These are phyloP conservation scores for Linurgus olivaceus DNA, from an alignment of 2,797 vertebrate species.

Conservation along the genomic window DNA sequence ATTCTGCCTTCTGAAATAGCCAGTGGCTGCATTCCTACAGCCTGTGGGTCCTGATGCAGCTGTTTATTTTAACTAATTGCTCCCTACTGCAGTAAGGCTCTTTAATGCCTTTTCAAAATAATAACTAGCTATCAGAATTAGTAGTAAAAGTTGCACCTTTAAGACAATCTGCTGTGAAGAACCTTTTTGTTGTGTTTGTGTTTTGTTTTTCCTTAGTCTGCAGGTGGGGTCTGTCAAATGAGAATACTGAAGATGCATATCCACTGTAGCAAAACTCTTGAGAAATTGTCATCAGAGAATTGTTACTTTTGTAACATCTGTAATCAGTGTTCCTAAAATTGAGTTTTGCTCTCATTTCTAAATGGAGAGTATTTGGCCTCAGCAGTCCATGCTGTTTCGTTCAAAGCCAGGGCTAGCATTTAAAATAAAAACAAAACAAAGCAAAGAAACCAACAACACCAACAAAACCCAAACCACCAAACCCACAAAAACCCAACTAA, in stretches of 20 bases:
- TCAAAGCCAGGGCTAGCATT: not conserved
- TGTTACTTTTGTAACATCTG: not conserved
- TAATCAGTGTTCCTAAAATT: not conserved
- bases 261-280: not conserved
- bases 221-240: not conserved
- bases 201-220: not conserved
- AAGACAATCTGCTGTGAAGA: not conserved
- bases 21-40: rapidly evolving
- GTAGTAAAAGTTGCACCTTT: not conserved
- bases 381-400: not conserved
- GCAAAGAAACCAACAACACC: not conserved
- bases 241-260: not conserved
- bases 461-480: not conserved
- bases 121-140: not conserved
- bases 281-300: not conserved
- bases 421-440: not conserved
- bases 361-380: not conserved
- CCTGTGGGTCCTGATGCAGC: not conserved
- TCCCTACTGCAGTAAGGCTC: not conserved
- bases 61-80: not conserved
- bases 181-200: not conserved
- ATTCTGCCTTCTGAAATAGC: not conserved
- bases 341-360: not conserved
- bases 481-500: not conserved
- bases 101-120: not conserved